phyloP scores from a whole-genome alignment of 2,888 invertebrate species.

The Drosophila lacicola region DNA sequence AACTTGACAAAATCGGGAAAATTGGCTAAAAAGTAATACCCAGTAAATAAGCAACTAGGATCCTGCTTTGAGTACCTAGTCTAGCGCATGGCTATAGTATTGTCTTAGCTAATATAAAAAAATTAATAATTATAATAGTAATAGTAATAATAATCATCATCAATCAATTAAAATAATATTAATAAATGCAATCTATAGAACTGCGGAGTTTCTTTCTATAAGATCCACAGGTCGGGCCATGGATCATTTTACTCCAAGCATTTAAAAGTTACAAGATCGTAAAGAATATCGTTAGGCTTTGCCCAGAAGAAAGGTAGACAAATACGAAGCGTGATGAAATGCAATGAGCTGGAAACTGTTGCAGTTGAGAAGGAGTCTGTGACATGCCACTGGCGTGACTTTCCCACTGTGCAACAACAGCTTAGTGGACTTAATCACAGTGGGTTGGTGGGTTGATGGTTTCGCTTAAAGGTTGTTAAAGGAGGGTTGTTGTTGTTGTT shows the following conservation, averaged over 20 bases:
- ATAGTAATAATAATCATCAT: too few species aligned
- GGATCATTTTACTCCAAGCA: not conserved
- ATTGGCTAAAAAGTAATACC: too few species aligned
- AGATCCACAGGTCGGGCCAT: too few species aligned
- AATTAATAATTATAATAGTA: too few species aligned
- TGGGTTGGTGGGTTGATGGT: slow-evolving; percentile 2
- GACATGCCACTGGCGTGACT: slow-evolving; percentile 54
- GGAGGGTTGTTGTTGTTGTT: slow-evolving; percentile 15
- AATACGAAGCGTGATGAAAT: slow-evolving; percentile 32
- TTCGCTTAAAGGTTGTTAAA: not conserved
- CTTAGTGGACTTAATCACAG: slow-evolving; percentile 47
- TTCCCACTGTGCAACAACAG: slow-evolving; percentile 65
- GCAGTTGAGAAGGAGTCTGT: slow-evolving; percentile 33
- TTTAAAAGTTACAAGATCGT: not conserved
- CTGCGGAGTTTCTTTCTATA: too few species aligned
- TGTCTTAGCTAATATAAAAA: too few species aligned
- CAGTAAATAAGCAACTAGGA: too few species aligned
- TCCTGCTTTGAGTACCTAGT: too few species aligned
- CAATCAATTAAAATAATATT: too few species aligned
- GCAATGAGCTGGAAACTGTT: slow-evolving; percentile 61
- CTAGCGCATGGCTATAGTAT: too few species aligned
- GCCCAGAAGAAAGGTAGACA: not conserved
- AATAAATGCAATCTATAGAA: too few species aligned
- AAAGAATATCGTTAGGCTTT: not conserved
- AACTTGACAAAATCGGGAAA: too few species aligned